phyloP scores from a whole-genome alignment of 2,113 vertebrate species.

The Chroicocephalus ridibundus region DNA sequence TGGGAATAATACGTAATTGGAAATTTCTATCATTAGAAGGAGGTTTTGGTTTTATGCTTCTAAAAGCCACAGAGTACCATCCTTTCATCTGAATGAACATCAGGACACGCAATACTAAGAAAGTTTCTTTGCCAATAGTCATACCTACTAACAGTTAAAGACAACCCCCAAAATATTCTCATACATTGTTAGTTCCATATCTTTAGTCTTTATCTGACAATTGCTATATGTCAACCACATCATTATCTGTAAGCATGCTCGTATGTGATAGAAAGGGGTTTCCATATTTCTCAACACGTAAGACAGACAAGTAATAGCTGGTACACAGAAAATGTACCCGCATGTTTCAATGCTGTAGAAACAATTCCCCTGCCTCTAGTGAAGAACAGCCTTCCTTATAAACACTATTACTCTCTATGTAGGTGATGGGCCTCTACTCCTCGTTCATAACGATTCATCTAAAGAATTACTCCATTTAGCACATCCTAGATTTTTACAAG shows the following conservation, averaged over 20 bases:
- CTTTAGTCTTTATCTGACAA: neutral
- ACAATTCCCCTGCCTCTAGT: neutral
- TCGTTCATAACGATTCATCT: neutral
- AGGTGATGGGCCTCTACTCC: neutral
- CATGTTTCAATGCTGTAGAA: neutral
- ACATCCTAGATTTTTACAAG: neutral
- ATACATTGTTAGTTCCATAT: neutral
- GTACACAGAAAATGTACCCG: fast-evolving
- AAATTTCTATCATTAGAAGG: neutral
- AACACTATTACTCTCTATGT: neutral
- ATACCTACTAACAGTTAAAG: neutral
- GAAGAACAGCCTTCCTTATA: neutral
- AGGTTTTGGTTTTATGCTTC: neutral
- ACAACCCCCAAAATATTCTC: neutral
- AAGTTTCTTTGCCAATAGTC: neutral
- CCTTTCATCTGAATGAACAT: neutral
- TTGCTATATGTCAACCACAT: neutral
- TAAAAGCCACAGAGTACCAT: neutral
- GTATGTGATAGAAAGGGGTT: neutral
- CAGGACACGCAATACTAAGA: neutral
- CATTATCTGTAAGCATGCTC: neutral
- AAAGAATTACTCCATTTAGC: neutral
- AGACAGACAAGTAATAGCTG: neutral
- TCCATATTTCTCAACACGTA: neutral
- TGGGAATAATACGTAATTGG: neutral